These are phyloP conservation scores for Drosophila emarginata DNA, from an alignment of 2,888 invertebrate species.

Conservation along the genomic window DNA sequence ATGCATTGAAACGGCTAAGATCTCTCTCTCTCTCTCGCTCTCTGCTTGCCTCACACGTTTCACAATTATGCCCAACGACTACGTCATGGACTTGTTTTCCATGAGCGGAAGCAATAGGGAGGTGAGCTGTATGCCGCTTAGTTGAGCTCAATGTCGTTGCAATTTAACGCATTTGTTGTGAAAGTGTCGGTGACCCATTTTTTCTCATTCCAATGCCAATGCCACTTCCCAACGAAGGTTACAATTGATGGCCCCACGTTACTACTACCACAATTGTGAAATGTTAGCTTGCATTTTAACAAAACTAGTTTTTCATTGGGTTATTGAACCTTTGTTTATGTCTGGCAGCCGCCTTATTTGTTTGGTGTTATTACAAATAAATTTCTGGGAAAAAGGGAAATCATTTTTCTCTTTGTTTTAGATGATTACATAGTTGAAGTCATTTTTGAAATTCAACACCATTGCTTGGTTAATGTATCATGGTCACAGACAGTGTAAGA, in stretches of 20 bases:
- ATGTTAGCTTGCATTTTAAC: slow-evolving; percentile 36
- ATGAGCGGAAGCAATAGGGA: neutral
- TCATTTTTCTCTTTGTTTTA: neutral
- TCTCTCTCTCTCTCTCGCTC: neutral
- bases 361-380: slow-evolving; percentile 8
- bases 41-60: slow-evolving; percentile 27
- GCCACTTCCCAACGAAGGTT: slow-evolving; percentile 28
- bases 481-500: neutral
- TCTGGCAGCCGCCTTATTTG: neutral
- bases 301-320: slow-evolving; percentile 48
- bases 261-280: slow-evolving; percentile 49
- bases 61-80: slow-evolving; percentile 29
- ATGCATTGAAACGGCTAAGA: neutral
- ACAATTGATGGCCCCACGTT: slow-evolving; percentile 29
- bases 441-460: neutral
- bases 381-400: slow-evolving; percentile 13
- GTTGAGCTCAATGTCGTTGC: slow-evolving; percentile 27
- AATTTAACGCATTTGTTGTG: slow-evolving; percentile 39
- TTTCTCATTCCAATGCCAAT: slow-evolving; percentile 27
- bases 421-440: neutral
- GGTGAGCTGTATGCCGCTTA: neutral
- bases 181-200: slow-evolving; percentile 44
- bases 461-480: neutral
- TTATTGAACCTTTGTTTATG: slow-evolving; percentile 44
- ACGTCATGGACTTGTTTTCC: slow-evolving; percentile 42